Percentiles rank a stretch among this genome's conserved stretches.
These are phyloP conservation scores for Blastomussa wellsi DNA, from an alignment of 92 coral and sea anemone species.

Conservation along the genomic window DNA sequence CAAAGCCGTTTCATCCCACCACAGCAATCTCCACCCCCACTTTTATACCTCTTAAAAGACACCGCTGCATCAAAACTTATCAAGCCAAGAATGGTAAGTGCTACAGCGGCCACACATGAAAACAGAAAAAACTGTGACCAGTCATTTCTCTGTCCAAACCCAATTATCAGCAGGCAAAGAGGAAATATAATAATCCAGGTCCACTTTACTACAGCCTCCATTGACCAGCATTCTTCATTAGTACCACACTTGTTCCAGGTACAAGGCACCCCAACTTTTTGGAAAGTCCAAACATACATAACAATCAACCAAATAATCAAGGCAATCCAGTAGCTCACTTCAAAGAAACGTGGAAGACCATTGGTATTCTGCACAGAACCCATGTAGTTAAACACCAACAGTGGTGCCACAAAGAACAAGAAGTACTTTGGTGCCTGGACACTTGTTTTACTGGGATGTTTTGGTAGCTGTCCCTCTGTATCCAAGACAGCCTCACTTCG, in stretches of 20 bases:
- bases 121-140: conserved; percentile 96
- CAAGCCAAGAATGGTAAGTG: conserved; percentile 69
- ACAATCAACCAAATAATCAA: conserved; percentile 74
- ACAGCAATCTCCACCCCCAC: not conserved
- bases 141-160: conserved; percentile 64
- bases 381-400: conserved; percentile 82
- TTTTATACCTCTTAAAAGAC: conserved; percentile 34
- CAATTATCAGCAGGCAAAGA: conserved; percentile 76
- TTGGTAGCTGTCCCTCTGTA: conserved; percentile 13
- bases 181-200: conserved; percentile 75
- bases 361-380: conserved; percentile 89
- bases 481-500: conserved; percentile 30
- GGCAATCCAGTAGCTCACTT: conserved; percentile 72
- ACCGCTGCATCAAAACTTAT: conserved; percentile 51
- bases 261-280: conserved; percentile 73
- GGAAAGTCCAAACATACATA: conserved; percentile 81
- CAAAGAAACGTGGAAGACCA: conserved; percentile 75
- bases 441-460: conserved; percentile 64
- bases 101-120: conserved; percentile 86
- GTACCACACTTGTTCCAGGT: conserved; percentile 30
- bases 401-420: conserved; percentile 92
- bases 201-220: conserved; percentile 71
- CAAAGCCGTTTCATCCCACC: conserved; percentile 22
- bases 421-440: conserved; percentile 89
- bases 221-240: conserved; percentile 22